These are phyloP conservation scores for Podarcis siculus DNA, from an alignment of 2,797 vertebrate genomes.

Conservation along the genomic window DNA sequence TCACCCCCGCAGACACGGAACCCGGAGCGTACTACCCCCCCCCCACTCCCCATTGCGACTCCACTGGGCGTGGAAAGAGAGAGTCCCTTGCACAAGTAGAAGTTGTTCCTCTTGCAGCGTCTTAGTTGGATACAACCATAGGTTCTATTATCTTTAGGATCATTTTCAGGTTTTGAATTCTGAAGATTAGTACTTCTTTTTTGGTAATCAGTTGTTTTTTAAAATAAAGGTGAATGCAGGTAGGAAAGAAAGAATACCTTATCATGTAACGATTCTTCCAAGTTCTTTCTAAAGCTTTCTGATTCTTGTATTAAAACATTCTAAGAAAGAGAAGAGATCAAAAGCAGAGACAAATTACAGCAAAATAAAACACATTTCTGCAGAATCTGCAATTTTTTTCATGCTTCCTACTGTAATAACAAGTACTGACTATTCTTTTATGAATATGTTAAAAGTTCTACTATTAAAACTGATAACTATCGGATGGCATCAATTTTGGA, in stretches of 20 bases:
- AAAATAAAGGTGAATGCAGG: constrained; percentile 14
- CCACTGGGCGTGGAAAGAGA: no score
- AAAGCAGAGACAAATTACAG: neutral
- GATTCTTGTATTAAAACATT: constrained; percentile 98
- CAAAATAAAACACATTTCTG: constrained; percentile 2
- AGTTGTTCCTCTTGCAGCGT: no score
- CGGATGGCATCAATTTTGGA: neutral
- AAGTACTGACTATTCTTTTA: neutral
- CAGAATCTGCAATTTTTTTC: neutral
- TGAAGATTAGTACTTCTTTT: no score
- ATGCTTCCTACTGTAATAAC: neutral
- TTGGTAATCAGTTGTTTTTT: neutral
- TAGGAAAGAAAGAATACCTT: constrained; percentile 82
- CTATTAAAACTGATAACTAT: neutral
- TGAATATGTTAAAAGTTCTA: neutral
- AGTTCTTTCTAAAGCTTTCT: constrained; percentile 94
- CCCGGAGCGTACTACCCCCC: no score
- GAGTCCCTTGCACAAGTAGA: no score
- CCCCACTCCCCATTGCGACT: no score
- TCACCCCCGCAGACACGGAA: no score
- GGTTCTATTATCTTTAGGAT: neutral
- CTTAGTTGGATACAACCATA: no score
- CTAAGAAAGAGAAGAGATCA: constrained; percentile 73
- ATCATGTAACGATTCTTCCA: constrained; percentile 96
- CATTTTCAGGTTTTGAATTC: neutral